Evolutionary conservation across 2,113 vertebrate species (phyloP).

Genomic region (Telmatochromis brichardi): DNA sequence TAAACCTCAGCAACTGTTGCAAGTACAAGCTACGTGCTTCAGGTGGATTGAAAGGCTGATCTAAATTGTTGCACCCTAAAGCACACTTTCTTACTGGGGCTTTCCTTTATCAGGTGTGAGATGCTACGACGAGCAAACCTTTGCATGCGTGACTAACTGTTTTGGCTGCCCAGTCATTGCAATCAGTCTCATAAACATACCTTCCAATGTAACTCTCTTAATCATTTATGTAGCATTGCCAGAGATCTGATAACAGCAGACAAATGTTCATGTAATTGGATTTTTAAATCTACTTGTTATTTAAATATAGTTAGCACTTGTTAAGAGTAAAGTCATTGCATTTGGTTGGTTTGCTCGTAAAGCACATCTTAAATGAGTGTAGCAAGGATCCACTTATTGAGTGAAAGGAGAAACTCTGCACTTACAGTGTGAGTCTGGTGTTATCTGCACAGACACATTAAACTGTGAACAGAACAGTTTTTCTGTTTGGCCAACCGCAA

Average conservation of each 20-base stretch:
- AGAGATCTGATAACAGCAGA: neutral
- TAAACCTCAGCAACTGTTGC: slow-evolving; percentile 13
- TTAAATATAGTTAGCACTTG: neutral
- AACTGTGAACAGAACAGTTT: neutral
- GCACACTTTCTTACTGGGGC: neutral
- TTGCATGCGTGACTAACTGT: neutral
- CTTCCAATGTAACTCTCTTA: neutral
- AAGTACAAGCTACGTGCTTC: neutral
- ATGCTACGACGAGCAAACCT: neutral
- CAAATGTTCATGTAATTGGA: neutral
- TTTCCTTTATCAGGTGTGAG: neutral
- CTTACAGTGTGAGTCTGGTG: neutral
- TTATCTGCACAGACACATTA: neutral
- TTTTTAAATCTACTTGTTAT: neutral
- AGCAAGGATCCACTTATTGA: neutral
- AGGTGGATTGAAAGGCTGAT: slow-evolving; percentile 5
- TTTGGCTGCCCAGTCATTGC: neutral
- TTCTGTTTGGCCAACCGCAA: neutral
- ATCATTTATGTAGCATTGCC: neutral
- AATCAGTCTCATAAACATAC: neutral
- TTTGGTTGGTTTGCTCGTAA: neutral
- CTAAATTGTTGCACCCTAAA: neutral
- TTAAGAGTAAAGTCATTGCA: neutral
- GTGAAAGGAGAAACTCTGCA: neutral
- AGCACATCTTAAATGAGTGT: neutral